Conservation (phyloP, 2,113 vertebrate species). For the Dendropsophus ebraccatus region DNA sequence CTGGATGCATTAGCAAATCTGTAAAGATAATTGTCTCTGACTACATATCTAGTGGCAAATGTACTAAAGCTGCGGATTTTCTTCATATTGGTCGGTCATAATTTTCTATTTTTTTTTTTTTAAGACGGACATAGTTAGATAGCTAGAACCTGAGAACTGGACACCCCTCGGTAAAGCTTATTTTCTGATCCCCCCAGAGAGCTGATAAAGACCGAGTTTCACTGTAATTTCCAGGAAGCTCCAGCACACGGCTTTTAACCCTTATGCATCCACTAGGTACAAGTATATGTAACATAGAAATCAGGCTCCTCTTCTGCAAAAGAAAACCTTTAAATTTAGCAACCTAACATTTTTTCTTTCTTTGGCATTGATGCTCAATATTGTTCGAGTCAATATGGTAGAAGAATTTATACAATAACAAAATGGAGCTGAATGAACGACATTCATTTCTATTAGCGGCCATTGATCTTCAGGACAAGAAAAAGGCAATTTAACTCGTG, state of each 20-base stretch:
- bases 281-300: neutral
- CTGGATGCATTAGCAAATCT: too few relatives aligned
- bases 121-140: neutral
- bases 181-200: constrained; percentile 26
- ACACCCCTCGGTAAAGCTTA: neutral
- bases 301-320: neutral
- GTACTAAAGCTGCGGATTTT: too few relatives aligned
- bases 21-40: too few relatives aligned
- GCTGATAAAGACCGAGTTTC: constrained; percentile 33
- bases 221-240: constrained; percentile 37
- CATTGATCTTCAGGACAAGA: neutral
- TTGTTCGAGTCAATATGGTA: neutral
- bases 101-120: too few relatives aligned
- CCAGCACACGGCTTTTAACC: neutral
- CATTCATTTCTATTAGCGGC: neutral
- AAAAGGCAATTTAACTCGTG: neutral
- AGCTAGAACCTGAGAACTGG: neutral
- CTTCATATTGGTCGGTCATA: too few relatives aligned
- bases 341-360: neutral
- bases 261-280: neutral
- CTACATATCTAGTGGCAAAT: too few relatives aligned
- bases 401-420: neutral
- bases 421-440: neutral
- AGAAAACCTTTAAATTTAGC: neutral
- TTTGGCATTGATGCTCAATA: neutral